A percentile compares a stretch with the other conserved stretches of the same genome.
Conservation (phyloP, 2,797 vertebrate species). For the Urosaurus nigricauda region DNA sequence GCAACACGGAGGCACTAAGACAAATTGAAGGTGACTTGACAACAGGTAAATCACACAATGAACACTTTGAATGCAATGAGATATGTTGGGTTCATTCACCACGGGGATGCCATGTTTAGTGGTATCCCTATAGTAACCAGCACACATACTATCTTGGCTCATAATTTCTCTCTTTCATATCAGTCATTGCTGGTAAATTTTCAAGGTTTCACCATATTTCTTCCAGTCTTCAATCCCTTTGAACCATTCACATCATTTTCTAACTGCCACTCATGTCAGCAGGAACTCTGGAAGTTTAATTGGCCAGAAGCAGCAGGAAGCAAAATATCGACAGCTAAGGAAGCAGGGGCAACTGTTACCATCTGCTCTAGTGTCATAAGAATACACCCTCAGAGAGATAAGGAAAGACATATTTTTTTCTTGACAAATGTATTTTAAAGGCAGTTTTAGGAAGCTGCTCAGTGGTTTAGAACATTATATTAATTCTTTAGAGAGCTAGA, state of each 20-base stretch:
- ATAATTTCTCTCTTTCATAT: conserved; percentile 2
- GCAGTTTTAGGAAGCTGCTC: conserved; percentile 26
- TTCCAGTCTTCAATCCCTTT: conserved; percentile 44
- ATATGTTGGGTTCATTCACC: background rate
- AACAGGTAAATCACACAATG: background rate
- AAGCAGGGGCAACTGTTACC: conserved; percentile 34
- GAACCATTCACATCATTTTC: conserved; percentile 39
- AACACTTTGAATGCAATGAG: background rate
- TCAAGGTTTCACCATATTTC: conserved; percentile 10
- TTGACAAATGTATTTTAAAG: conserved; percentile 46
- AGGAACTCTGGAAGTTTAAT: conserved; percentile 43
- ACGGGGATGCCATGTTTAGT: background rate
- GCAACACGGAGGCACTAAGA: background rate
- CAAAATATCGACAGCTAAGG: conserved; percentile 33
- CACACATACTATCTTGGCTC: background rate
- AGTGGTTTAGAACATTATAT: conserved; percentile 34
- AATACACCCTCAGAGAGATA: conserved; percentile 34
- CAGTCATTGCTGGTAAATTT: background rate
- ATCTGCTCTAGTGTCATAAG: conserved; percentile 46
- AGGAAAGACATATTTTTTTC: background rate
- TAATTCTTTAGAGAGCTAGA: conserved; percentile 24
- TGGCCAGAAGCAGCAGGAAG: conserved; percentile 36
- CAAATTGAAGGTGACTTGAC: background rate
- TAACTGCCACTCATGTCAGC: conserved; percentile 40
- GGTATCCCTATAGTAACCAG: background rate